phyloP scores from a whole-genome alignment of 2,797 vertebrate species.

The Chaetophractus vellerosus region DNA sequence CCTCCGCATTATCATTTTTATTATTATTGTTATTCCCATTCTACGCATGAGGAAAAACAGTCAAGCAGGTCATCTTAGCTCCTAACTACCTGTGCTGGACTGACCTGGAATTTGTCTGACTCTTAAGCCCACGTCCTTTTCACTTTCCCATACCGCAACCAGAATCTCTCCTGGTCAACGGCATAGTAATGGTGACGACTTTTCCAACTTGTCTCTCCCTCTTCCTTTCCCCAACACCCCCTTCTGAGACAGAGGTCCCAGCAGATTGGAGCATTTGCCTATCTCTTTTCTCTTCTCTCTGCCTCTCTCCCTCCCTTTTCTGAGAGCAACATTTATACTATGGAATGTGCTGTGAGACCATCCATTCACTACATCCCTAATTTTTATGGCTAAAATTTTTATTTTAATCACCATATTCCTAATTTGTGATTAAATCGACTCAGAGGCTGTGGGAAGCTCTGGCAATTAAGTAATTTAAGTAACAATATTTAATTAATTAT shows the following conservation, averaged over 20 bases:
- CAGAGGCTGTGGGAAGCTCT: slow-evolving; percentile 77
- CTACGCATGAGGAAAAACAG: background rate
- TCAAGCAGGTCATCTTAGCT: background rate
- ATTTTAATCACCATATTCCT: too few species aligned
- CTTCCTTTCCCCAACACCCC: accelerated
- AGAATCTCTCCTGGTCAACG: background rate
- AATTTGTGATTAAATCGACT: slow-evolving; percentile 81
- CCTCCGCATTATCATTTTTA: background rate
- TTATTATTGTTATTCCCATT: background rate
- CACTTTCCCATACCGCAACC: background rate
- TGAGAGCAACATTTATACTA: slow-evolving; percentile 12
- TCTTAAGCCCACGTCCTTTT: background rate
- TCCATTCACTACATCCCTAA: slow-evolving; percentile 56
- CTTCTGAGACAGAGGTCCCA: background rate
- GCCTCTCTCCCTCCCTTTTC: background rate
- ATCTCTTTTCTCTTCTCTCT: background rate
- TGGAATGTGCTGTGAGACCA: slow-evolving; percentile 1
- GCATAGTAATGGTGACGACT: background rate
- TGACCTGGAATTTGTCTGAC: background rate
- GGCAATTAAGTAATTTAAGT: slow-evolving; percentile 86
- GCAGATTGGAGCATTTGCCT: background rate
- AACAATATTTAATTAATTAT: slow-evolving; percentile 86
- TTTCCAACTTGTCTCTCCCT: background rate
- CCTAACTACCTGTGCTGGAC: background rate
- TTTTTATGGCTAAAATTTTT: slow-evolving; percentile 70